Conservation (phyloP, 2,113 vertebrate genomes). For the Cyprinodon variegatus region DNA sequence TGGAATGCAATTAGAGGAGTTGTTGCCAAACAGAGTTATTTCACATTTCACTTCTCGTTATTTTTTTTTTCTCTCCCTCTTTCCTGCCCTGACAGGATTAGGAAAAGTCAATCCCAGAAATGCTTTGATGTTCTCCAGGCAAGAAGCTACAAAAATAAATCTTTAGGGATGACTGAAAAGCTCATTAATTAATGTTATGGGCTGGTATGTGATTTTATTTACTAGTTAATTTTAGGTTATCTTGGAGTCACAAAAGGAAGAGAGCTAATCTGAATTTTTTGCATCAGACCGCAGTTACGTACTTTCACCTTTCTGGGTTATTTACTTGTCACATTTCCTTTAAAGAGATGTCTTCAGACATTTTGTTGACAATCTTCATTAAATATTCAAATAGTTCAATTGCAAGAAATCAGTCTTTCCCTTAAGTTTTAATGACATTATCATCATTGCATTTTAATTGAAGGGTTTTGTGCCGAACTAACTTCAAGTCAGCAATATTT, state of each 20-base stretch:
- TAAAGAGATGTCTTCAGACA: constrained; percentile 1
- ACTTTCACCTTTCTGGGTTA: constrained; percentile 1
- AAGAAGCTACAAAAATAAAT: constrained; percentile 5
- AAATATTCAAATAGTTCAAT: constrained; percentile 7
- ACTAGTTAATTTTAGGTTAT: neutral
- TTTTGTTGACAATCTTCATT: constrained; percentile 55
- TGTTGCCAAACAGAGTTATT: constrained; percentile 26
- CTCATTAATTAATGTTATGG: neutral
- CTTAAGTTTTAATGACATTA: constrained; percentile 54
- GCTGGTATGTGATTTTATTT: constrained; percentile 1
- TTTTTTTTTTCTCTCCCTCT: neutral
- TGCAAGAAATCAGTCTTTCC: neutral
- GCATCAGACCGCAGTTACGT: neutral
- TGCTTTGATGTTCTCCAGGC: constrained; percentile 7
- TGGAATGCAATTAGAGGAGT: constrained; percentile 25
- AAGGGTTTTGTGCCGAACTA: constrained; percentile 58
- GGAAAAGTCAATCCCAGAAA: constrained; percentile 6
- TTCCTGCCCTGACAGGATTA: neutral
- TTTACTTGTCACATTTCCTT: neutral
- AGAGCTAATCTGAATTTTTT: neutral
- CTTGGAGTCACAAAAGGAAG: neutral
- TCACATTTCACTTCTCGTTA: neutral
- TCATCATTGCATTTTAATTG: constrained; percentile 63
- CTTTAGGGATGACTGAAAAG: neutral
- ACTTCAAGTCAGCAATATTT: constrained; percentile 26